Percentiles rank a stretch among this genome's conserved stretches.
These are phyloP conservation scores for Sinocyclocheilus maitianheensis DNA, from an alignment of 2,113 vertebrate species.

Conservation along the genomic window DNA sequence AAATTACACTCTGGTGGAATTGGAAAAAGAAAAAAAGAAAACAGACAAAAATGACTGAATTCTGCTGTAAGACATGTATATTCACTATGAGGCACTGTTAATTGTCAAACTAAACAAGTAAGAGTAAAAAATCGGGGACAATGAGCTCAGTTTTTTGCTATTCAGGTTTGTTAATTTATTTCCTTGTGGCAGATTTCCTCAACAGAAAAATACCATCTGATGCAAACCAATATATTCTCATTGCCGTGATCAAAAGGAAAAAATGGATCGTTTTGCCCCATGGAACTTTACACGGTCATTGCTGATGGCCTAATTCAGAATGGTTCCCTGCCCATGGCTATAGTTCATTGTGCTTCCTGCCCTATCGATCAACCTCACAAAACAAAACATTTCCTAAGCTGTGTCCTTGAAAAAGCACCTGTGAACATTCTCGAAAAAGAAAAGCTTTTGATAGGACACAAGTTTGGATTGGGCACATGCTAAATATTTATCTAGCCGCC, in stretches of 20 bases:
- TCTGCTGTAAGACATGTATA: not conserved
- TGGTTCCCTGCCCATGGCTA: conserved; percentile 49
- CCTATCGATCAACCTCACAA: conserved; percentile 53
- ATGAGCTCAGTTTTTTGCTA: conserved; percentile 1
- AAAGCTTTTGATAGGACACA: conserved; percentile 57
- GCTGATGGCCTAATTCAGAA: conserved; percentile 55
- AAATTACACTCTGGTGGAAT: not conserved
- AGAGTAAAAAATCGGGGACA: not conserved
- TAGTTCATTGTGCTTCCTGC: conserved; percentile 50
- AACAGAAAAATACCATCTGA: conserved; percentile 3
- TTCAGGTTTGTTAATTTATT: conserved; percentile 10
- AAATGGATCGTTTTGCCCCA: not conserved
- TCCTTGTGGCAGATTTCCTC: not conserved
- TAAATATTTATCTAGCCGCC: conserved; percentile 59
- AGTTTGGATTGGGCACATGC: conserved; percentile 53
- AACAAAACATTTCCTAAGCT: conserved; percentile 59
- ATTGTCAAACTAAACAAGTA: not conserved
- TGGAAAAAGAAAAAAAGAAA: not conserved
- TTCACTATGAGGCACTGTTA: not conserved
- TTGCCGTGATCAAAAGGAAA: conserved; percentile 6
- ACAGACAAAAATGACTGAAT: not conserved
- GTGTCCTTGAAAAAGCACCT: conserved; percentile 51
- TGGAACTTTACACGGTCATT: conserved; percentile 19
- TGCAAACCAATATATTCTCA: conserved; percentile 12
- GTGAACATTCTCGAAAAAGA: conserved; percentile 43